Evolutionary conservation across 2,113 vertebrate genomes (phyloP), one percentile per base, ranked within the genome.

Genomic region (Mustela nigripes): DNA sequence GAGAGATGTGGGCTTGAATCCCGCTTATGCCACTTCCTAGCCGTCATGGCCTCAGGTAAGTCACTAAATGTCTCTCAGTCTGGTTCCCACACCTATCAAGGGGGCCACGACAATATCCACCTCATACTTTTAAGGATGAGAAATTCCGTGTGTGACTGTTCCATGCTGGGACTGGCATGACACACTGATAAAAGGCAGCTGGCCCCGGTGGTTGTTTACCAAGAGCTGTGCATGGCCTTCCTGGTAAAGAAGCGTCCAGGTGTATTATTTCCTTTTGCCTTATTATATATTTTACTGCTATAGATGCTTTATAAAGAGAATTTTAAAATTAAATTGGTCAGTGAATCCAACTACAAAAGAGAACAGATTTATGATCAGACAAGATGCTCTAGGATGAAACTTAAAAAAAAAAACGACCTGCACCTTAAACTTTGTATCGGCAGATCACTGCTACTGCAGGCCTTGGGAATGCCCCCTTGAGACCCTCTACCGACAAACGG

Each of bases 341-440:
- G 33, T 36, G 60, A 96, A 73, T 58, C 56, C 56, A 81, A 12
- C 42, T 87, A 2, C 24, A 82, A 87, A 95, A 83, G 24, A 48
- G 14, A 42, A 60, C 0, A 60, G n/a, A 95, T 28, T 42, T 56
- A 84, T 26, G 73, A 96, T 65, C 83, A 19, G 48, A 94, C 33
- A 86, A 93, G 53, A 82, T 67, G 22, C 14, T 74, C 56, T 91
- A 82, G 48, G 56, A 95, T 39, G 73, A 83, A 83, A n/a, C 50
- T 53, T 15, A 18, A 76, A 76, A 76, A 78, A 76, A 33, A 76
- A 78, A 1, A 1, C 11, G 39, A 85, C 65, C 60, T 78, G 22
- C 1, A 45, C 24, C 82, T 71, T 71, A 2, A 15, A 67, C 8
- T 71, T 69, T 39, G 53, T 16, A 33, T 1, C 79, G 16, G 11